Conservation (phyloP, 2,797 vertebrate species). For the Gila robusta region DNA sequence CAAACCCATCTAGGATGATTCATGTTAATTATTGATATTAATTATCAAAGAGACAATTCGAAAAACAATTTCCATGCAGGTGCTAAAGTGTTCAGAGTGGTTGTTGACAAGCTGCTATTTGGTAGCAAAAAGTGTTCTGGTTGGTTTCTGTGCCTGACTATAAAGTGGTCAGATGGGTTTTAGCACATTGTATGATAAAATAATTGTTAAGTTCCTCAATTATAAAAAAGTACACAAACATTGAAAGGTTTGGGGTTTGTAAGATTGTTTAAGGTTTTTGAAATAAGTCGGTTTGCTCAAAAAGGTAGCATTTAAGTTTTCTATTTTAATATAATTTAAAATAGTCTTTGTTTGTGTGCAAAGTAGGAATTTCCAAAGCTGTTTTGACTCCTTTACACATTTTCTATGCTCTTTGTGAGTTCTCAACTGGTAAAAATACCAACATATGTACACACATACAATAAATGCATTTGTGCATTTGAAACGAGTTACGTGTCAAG, state of each 20-base stretch:
- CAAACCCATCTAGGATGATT: not conserved
- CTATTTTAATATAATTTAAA: not conserved
- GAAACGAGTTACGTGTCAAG: not conserved
- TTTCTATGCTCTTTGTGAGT: no score
- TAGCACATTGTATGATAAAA: no score
- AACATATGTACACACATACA: no score
- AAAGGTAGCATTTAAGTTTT: not conserved
- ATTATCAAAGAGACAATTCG: not conserved
- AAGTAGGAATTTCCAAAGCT: no score
- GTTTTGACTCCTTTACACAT: no score
- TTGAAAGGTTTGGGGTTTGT: not conserved
- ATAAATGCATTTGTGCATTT: no score
- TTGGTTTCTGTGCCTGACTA: not conserved
- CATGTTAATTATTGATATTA: not conserved
- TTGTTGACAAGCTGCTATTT: not conserved
- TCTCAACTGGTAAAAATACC: no score
- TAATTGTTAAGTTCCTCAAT: no score
- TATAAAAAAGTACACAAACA: not conserved
- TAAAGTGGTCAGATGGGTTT: not conserved
- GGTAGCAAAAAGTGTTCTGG: not conserved
- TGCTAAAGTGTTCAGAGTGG: not conserved
- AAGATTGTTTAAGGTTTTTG: not conserved
- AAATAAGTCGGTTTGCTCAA: not conserved
- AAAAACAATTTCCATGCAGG: not conserved
- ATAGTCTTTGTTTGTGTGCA: not conserved